A percentile compares a stretch with the other conserved stretches of the same genome.
Conservation (phyloP, 2,888 invertebrate genomes). For the Andrena bicolor region DNA sequence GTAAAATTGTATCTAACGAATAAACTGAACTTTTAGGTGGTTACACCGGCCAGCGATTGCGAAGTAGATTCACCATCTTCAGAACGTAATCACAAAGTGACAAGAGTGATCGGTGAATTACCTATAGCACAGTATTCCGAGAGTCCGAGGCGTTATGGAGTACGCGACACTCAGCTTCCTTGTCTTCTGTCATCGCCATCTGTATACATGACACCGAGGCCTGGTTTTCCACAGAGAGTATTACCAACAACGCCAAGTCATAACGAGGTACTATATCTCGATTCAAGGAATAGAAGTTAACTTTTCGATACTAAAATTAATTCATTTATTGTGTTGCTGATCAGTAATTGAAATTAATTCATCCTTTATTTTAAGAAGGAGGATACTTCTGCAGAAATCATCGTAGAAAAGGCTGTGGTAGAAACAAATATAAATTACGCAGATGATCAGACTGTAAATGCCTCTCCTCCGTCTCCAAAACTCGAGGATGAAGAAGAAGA, state of each 20-base stretch:
- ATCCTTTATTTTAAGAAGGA: slow-evolving; percentile 75
- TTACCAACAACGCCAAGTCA: slow-evolving; percentile 84
- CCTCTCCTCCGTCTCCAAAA: slow-evolving; percentile 67
- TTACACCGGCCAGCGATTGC: slow-evolving; percentile 82
- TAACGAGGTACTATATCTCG: slow-evolving; percentile 75
- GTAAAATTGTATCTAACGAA: not conserved
- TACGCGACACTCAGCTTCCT: slow-evolving; percentile 86
- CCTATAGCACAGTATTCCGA: slow-evolving; percentile 98
- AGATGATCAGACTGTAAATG: slow-evolving; percentile 69
- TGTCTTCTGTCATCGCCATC: slow-evolving; percentile 88
- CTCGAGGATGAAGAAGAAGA: slow-evolving; percentile 70
- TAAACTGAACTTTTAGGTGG: slow-evolving; percentile 71
- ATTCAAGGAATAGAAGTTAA: not conserved
- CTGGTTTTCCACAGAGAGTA: slow-evolving; percentile 93
- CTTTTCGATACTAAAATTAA: not conserved
- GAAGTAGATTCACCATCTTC: slow-evolving; percentile 81
- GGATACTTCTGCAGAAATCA: slow-evolving; percentile 76
- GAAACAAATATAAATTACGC: slow-evolving; percentile 70
- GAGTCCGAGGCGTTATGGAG: slow-evolving; percentile 94
- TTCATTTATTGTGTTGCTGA: not conserved
- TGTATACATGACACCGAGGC: slow-evolving; percentile 90
- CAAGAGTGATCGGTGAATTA: slow-evolving; percentile 91
- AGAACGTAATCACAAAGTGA: slow-evolving; percentile 85
- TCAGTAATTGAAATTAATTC: not conserved
- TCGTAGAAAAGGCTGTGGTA: slow-evolving; percentile 78